Base-by-base conservation (phyloP, 2,113 vertebrate species). In the Atractosteus spatula region DNA sequence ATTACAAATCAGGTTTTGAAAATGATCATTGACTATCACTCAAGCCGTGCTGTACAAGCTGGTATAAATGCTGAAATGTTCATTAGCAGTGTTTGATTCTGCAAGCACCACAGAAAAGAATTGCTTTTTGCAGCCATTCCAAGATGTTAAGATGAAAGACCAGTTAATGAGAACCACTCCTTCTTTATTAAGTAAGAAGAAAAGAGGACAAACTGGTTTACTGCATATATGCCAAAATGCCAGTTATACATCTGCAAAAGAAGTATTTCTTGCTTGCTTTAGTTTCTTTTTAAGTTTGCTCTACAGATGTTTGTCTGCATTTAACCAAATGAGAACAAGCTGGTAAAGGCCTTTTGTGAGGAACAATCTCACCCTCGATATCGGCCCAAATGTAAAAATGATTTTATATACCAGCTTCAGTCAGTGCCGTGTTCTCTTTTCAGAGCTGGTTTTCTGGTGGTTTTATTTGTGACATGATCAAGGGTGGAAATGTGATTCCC, bases 191-290 rank as follows among this genome's bases (percentile, higher is more conserved):
- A 29, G 29, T 11, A 42, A 8, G 43, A 42, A 43, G 61, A 41
- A 43, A 1, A 74, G 68, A 72, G 55, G 66, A 63, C 79, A 62
- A 80, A 82, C 78, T 69, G 62, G 17, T 70, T 69, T 62, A 66
- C 63, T 82, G 74, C 79, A 71, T 57, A 62, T 29, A 56, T 75
- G 74, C 78, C 77, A 68, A 42, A 56, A 63, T 17, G 69, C 56
- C 69, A 80, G 78, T 72, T 79, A 76, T 76, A 82, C 81, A 83
- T 85, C 78, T 84, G 83, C 78, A 79, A 70, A 66, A 78, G 72
- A 67, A 14, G 65, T 29, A 76, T 44, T 76, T 77, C 78, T 82
- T 84, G 80, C 80, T 78, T 78, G 70, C 17, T 79, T 74, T 11
- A 1, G 10, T 68, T 54, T 42, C 17, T 44, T 45, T 55, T 51